phyloP scores from a whole-genome alignment of 2,888 invertebrate species.

The Buathra laborator region DNA sequence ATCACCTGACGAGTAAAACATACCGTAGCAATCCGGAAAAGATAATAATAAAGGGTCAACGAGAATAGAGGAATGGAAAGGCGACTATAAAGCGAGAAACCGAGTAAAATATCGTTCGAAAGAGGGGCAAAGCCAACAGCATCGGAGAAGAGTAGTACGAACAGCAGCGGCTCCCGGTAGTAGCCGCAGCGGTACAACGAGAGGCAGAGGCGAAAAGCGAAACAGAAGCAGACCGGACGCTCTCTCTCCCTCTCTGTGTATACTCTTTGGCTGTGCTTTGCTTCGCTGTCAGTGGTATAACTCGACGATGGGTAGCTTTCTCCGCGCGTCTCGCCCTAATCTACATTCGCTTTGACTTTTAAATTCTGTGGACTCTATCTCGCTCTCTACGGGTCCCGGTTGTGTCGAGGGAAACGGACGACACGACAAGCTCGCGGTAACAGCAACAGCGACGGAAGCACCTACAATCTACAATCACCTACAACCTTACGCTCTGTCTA shows the following conservation, averaged over 20 bases:
- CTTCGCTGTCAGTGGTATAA: slow-evolving; percentile 27
- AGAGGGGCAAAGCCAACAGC: slow-evolving; percentile 18
- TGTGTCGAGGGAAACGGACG: slow-evolving; percentile 26
- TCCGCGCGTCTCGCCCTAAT: slow-evolving; percentile 71
- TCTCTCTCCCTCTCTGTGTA: not conserved
- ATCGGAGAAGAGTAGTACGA: slow-evolving; percentile 32
- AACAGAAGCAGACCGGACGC: slow-evolving; percentile 21
- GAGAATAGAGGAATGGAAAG: not conserved
- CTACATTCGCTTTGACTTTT: slow-evolving; percentile 82
- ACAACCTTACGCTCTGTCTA: slow-evolving; percentile 14
- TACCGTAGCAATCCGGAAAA: not conserved
- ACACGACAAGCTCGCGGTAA: slow-evolving; percentile 40
- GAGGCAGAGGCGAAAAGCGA: slow-evolving; percentile 5
- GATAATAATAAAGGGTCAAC: slow-evolving; percentile 33
- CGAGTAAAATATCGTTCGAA: slow-evolving; percentile 35
- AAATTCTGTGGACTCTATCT: slow-evolving; percentile 74
- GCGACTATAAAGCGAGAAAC: slow-evolving; percentile 31
- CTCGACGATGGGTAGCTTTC: slow-evolving; percentile 38
- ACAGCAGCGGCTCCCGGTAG: slow-evolving; percentile 21
- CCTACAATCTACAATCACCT: slow-evolving; percentile 33
- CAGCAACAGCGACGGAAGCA: slow-evolving; percentile 11
- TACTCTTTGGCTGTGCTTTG: slow-evolving; percentile 35
- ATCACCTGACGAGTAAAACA: slow-evolving; percentile 25
- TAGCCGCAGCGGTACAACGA: slow-evolving; percentile 4
- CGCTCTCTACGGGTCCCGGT: not conserved